Conservation (phyloP, 2,888 invertebrate species). For the Acleris emargana region DNA sequence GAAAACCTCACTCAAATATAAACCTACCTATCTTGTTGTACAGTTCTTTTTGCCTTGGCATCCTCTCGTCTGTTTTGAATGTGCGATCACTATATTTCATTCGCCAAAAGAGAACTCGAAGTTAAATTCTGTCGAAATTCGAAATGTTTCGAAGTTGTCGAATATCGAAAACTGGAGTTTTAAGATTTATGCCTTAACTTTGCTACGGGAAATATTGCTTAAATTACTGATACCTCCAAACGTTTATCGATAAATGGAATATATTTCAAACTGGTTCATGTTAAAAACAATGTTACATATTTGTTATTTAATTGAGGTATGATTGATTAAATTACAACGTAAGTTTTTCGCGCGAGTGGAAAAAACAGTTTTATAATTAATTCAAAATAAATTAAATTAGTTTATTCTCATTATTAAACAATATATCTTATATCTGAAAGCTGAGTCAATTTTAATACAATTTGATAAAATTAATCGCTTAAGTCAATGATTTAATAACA, state of each 20-base stretch:
- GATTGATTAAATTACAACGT: too few species aligned
- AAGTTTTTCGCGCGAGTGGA: too few species aligned
- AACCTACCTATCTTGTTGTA: not conserved
- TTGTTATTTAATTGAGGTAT: too few species aligned
- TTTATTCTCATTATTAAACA: too few species aligned
- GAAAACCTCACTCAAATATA: not conserved
- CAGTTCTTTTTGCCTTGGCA: constrained; percentile 1
- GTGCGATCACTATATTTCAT: constrained; percentile 34
- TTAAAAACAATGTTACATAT: too few species aligned
- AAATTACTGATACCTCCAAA: constrained; percentile 25
- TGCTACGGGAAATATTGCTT: constrained; percentile 24
- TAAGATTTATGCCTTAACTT: constrained; percentile 33
- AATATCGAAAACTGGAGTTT: constrained; percentile 36
- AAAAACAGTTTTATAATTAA: too few species aligned
- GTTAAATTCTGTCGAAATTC: constrained; percentile 36
- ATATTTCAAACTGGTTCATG: too few species aligned
- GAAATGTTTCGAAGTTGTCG: constrained; percentile 37
- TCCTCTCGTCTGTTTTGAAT: constrained; percentile 11
- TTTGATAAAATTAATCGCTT: too few species aligned
- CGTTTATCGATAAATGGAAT: constrained; percentile 11
- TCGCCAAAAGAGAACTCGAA: constrained; percentile 28
- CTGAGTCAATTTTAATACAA: too few species aligned
- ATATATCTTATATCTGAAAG: too few species aligned
- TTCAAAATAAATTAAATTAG: too few species aligned
- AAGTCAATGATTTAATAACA: too few species aligned